These are phyloP conservation scores for Aphidius gifuensis DNA, from an alignment of 1,140 invertebrate species.

Conservation along the genomic window DNA sequence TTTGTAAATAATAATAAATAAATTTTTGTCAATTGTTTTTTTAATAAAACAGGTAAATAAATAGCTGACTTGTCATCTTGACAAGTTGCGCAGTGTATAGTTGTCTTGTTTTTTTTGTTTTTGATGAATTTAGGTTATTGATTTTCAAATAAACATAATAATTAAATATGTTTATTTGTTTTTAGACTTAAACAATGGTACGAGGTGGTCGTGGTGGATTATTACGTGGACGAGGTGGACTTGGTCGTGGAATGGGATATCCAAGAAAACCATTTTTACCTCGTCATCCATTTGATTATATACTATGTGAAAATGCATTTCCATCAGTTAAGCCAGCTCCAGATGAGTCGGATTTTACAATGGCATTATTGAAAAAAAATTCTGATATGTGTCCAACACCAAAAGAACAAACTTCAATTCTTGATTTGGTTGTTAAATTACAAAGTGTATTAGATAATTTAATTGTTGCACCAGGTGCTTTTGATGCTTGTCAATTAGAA, in stretches of 20 bases:
- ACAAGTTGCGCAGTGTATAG: too few species aligned
- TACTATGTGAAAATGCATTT: conserved; percentile 83
- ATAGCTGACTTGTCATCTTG: too few species aligned
- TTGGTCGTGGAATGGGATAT: conserved; percentile 69
- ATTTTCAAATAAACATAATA: too few species aligned
- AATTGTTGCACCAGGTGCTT: conserved; percentile 86
- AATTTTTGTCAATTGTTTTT: too few species aligned
- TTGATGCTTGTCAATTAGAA: conserved; percentile 95
- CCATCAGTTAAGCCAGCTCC: conserved; percentile 78
- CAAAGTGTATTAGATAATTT: conserved; percentile 90
- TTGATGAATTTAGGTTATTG: too few species aligned
- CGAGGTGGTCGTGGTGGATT: conserved; percentile 60
- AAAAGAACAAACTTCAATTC: conserved; percentile 84
- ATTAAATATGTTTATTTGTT: background rate
- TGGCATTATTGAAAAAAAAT: conserved; percentile 87
- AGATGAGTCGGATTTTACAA: conserved; percentile 81
- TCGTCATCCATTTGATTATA: conserved; percentile 86
- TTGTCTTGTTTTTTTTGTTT: too few species aligned
- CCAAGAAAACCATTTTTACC: conserved; percentile 71
- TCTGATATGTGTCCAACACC: conserved; percentile 85
- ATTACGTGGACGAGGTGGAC: conserved; percentile 62
- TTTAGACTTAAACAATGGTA: conserved; percentile 50
- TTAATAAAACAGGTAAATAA: too few species aligned
- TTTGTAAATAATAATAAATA: too few species aligned
- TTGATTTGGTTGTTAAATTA: conserved; percentile 90